Evolutionary conservation across 2,888 invertebrate species (phyloP), one percentile per base, ranked within the genome.

Genomic region (Heliconius cydno): DNA sequence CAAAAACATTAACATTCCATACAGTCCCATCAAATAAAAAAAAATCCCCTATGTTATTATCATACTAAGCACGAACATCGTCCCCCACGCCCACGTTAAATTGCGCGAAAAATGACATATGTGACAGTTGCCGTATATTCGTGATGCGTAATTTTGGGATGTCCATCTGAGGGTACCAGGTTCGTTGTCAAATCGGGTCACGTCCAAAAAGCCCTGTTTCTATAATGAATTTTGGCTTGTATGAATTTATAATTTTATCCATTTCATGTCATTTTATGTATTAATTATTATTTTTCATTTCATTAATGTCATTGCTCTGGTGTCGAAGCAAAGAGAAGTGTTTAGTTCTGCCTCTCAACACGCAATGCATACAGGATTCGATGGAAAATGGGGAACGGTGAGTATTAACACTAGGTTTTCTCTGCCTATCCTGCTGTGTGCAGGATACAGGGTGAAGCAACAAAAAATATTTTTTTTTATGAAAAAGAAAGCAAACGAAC

Each of bases 111-210:
- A 83, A 82, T 83, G 83, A 82, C 80, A 82, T 75, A 80, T 80
- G 83, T 83, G 83, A 83, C 83, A 83, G 76, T 80, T 78, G 78
- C 76, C 34, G 67, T 68, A n/a, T 22, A 74, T 78, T 52, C 77
- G 79, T 80, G 80, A 82, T 82, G 76, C 78, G 76, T 80, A 81
- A 81, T 83, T 84, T 81, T 81, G 81, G 73, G 52, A 79, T 79
- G 83, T 82, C 83, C 84, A 81, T 82, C 76, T 79, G 78, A 65
- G 79, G 81, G 81, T 81, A 83, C 81, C 81, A 81, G 82, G 82
- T 83, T 85, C 83, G 85, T 86, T 85, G 82, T 57, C 71, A 68
- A 86, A 85, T 84, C 85, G 38, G 74, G 79, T 80, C 84, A 84
- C 83, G 83, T 82, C 83, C 83, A 83, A 84, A 85, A 84, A 84